A percentile compares a stretch with the other conserved stretches of the same genome.
Conservation (phyloP, 2,113 vertebrate species). For the Jaculus jaculus region DNA sequence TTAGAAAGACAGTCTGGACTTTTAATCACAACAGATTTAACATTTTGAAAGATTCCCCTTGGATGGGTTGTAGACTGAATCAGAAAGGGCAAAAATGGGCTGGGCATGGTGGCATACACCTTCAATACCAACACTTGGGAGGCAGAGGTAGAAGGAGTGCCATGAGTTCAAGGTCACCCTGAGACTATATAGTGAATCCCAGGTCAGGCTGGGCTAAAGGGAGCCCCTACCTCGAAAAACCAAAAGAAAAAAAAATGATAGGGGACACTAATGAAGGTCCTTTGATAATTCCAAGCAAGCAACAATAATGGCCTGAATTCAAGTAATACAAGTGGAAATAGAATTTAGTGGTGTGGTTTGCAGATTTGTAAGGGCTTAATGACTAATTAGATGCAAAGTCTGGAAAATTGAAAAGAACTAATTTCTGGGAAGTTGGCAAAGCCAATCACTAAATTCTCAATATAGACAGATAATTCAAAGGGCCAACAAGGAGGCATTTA, state of each 20-base stretch:
- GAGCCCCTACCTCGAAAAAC: too few species aligned
- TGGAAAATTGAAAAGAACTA: not conserved
- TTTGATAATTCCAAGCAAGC: not conserved
- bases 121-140: too few species aligned
- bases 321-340: not conserved
- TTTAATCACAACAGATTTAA: not conserved
- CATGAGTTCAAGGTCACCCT: too few species aligned
- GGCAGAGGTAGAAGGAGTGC: too few species aligned
- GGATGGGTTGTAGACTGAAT: not conserved
- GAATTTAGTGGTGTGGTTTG: not conserved
- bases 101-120: too few species aligned
- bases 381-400: not conserved
- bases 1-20: not conserved
- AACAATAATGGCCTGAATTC: not conserved
- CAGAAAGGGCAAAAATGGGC: not conserved
- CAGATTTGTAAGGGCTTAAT: constrained; percentile 43
- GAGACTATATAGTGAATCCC: too few species aligned
- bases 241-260: not conserved
- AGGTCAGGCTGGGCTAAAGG: too few species aligned
- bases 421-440: constrained; percentile 5
- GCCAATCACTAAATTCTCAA: not conserved
- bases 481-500: not conserved
- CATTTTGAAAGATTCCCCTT: not conserved
- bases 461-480: not conserved
- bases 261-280: not conserved